phyloP scores from a whole-genome alignment of 2,797 vertebrate species.

The Ctenopoma kingsleyae region DNA sequence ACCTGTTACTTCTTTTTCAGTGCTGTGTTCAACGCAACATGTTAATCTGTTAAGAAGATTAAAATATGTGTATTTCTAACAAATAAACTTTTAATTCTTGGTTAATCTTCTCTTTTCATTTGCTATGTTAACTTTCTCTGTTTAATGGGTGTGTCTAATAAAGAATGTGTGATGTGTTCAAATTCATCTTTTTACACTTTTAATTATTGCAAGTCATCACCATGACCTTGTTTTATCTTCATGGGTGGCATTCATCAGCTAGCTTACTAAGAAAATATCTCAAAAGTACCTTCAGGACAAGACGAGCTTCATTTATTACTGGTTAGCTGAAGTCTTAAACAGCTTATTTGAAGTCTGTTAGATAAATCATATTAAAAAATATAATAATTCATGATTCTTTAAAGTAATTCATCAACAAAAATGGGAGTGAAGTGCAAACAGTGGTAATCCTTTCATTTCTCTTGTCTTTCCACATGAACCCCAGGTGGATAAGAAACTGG shows the following conservation, averaged over 20 bases:
- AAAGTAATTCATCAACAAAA: not conserved
- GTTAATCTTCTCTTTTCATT: not conserved
- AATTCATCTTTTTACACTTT: constrained; percentile 41
- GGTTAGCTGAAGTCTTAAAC: not conserved
- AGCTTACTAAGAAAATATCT: constrained; percentile 13
- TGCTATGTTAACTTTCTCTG: not conserved
- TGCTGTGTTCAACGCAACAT: not conserved
- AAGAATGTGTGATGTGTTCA: constrained; percentile 17
- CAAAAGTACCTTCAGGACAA: constrained; percentile 8
- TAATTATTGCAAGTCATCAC: constrained; percentile 56
- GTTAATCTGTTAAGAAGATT: not conserved
- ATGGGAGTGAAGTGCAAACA: not conserved
- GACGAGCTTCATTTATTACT: constrained; percentile 15
- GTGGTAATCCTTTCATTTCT: not conserved
- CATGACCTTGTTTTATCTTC: constrained; percentile 44
- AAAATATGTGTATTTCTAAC: constrained; percentile 4
- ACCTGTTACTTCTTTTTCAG: constrained; percentile 25
- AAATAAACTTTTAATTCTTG: not conserved
- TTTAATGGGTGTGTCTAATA: not conserved
- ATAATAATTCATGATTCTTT: not conserved
- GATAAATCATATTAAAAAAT: not conserved
- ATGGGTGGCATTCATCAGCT: constrained; percentile 29
- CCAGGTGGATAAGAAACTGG: constrained; percentile 53
- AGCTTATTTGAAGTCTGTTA: too few species aligned
- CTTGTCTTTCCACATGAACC: constrained; percentile 4